Conservation (phyloP, 2,113 vertebrate species). For the Phalacrocorax brasilianus region DNA sequence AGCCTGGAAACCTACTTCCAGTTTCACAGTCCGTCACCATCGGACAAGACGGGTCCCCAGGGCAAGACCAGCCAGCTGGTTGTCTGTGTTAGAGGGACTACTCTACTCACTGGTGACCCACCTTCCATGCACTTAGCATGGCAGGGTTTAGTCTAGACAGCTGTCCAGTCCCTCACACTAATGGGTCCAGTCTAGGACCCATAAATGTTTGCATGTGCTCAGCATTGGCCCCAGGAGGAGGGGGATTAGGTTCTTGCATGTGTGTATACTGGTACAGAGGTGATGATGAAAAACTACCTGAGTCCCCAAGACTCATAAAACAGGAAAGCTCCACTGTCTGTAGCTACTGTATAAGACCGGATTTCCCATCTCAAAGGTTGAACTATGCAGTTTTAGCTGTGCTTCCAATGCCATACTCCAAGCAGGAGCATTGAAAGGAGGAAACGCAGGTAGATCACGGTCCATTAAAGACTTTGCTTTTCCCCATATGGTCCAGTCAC, state of each 20-base stretch:
- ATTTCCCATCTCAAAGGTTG: background rate
- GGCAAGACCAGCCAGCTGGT: background rate
- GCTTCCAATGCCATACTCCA: background rate
- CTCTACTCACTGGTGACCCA: background rate
- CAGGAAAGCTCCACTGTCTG: background rate
- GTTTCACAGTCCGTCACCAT: background rate
- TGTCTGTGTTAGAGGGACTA: too few relatives aligned
- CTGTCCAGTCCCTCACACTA: background rate
- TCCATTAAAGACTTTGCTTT: background rate
- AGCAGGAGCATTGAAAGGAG: background rate
- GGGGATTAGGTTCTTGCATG: background rate
- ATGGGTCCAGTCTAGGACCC: background rate
- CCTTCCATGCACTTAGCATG: rapidly evolving
- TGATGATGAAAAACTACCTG: background rate
- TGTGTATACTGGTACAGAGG: rapidly evolving
- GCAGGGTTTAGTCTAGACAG: background rate
- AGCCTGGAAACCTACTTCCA: background rate
- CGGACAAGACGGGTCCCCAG: background rate
- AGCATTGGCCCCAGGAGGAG: background rate
- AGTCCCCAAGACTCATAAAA: rapidly evolving
- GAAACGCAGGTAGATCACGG: background rate
- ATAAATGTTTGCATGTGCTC: background rate
- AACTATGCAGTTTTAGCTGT: background rate
- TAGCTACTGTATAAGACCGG: background rate
- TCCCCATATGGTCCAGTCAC: background rate